These are phyloP conservation scores for Geopemphigus sp. DNA, from an alignment of 1,140 invertebrate species.

Conservation along the genomic window DNA sequence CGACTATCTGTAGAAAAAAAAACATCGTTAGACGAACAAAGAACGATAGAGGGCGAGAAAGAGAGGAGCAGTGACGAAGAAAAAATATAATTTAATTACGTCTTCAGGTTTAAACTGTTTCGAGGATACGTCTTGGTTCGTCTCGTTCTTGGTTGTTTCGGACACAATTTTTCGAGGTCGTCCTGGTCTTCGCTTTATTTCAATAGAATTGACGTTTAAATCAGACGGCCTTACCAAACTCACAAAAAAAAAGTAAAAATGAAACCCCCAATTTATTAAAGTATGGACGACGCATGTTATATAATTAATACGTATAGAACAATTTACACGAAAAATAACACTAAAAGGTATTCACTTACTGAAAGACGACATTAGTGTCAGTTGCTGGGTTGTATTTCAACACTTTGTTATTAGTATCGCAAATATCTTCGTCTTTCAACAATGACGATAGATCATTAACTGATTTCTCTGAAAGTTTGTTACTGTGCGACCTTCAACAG, in stretches of 20 bases:
- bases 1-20: slow-evolving; percentile 7
- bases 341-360: slow-evolving; percentile 28
- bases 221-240: slow-evolving; percentile 30
- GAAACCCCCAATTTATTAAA: too few relatives aligned
- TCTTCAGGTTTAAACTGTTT: slow-evolving; percentile 7
- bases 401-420: slow-evolving; percentile 5
- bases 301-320: too few relatives aligned
- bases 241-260: too few relatives aligned
- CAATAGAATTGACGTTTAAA: not conserved
- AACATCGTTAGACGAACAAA: not conserved
- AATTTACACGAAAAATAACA: too few relatives aligned
- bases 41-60: too few relatives aligned
- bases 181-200: slow-evolving; percentile 27
- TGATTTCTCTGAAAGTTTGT: not conserved
- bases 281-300: too few relatives aligned
- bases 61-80: too few relatives aligned
- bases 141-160: not conserved
- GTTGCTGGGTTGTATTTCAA: slow-evolving; percentile 25
- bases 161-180: not conserved
- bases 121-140: not conserved
- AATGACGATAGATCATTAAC: not conserved
- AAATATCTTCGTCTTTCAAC: slow-evolving; percentile 37
- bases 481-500: not conserved
- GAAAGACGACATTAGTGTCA: slow-evolving; percentile 34
- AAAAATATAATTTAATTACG: not conserved